Evolutionary conservation across 35 echinoderm and acorn worm species (phyloP).

Genomic region (Ptychodera flava): DNA sequence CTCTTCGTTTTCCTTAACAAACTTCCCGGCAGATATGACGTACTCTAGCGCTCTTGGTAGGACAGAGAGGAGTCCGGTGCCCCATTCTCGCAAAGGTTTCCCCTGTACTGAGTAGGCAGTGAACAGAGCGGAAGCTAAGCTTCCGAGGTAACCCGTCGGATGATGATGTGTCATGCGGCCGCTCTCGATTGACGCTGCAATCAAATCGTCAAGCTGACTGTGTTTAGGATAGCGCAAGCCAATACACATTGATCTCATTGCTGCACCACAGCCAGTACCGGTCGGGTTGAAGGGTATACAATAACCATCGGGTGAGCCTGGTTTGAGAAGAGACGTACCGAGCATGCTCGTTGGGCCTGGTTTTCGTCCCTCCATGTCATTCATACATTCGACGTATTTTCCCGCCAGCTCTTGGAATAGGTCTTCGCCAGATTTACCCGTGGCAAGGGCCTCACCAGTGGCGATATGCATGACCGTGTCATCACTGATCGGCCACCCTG

Average conservation of each 20-base stretch:
- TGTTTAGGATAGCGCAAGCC: slow-evolving; percentile 79
- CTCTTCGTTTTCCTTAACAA: slow-evolving; percentile 46
- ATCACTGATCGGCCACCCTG: slow-evolving; percentile 54
- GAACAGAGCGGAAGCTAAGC: slow-evolving; percentile 73
- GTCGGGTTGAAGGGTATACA: slow-evolving; percentile 39
- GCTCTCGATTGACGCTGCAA: slow-evolving; percentile 67
- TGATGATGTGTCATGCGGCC: slow-evolving; percentile 76
- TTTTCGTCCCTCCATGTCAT: slow-evolving; percentile 46
- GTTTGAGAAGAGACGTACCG: slow-evolving; percentile 44
- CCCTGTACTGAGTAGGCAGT: slow-evolving; percentile 78
- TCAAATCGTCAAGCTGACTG: slow-evolving; percentile 53
- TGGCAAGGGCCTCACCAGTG: slow-evolving; percentile 61
- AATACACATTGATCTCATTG: slow-evolving; percentile 50
- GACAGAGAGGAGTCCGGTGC: slow-evolving; percentile 48
- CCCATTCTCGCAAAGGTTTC: slow-evolving; percentile 72
- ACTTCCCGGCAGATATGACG: slow-evolving; percentile 48
- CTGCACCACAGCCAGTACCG: slow-evolving; percentile 43
- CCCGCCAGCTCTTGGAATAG: slow-evolving; percentile 63
- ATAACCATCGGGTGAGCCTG: slow-evolving; percentile 40
- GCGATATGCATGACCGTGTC: slow-evolving; percentile 50
- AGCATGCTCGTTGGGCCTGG: slow-evolving; percentile 50
- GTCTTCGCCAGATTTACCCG: slow-evolving; percentile 38
- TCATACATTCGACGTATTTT: slow-evolving; percentile 71
- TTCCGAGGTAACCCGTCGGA: slow-evolving; percentile 72
- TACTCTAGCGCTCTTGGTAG: slow-evolving; percentile 69